These are phyloP conservation scores for Sebastes matsubarae DNA, from an alignment of 2,797 vertebrate genomes.

Conservation along the genomic window DNA sequence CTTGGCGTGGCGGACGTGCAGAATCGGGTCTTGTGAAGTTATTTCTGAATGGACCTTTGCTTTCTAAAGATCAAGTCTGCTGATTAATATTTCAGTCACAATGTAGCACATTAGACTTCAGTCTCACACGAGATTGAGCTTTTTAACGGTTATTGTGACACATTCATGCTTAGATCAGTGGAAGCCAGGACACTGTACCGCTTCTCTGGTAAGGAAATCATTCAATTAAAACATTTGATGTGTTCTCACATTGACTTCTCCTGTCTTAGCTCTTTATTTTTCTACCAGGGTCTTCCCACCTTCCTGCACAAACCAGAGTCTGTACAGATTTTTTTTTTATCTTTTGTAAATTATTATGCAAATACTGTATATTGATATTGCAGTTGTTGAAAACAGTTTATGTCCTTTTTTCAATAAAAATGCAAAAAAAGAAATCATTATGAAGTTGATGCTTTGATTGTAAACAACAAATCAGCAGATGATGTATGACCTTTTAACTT, in stretches of 20 bases:
- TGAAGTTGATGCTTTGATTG: slow-evolving; percentile 37
- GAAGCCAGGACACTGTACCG: slow-evolving; percentile 28
- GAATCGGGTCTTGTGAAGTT: slow-evolving; percentile 49
- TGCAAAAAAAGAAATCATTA: slow-evolving; percentile 25
- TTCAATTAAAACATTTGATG: slow-evolving; percentile 23
- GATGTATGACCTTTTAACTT: neutral
- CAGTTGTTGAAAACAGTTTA: slow-evolving; percentile 81
- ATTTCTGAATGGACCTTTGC: slow-evolving; percentile 51
- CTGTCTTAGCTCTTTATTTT: slow-evolving; percentile 83
- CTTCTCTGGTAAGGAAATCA: slow-evolving; percentile 36
- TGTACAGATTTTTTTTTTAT: slow-evolving; percentile 88
- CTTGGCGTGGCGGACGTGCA: slow-evolving; percentile 18
- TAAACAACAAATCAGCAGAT: neutral
- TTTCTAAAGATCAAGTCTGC: slow-evolving; percentile 36
- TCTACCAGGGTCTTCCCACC: slow-evolving; percentile 91
- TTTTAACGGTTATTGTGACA: slow-evolving; percentile 27
- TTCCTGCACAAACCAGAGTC: slow-evolving; percentile 91
- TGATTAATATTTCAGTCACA: slow-evolving; percentile 11
- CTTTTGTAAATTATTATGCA: slow-evolving; percentile 85
- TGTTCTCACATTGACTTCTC: slow-evolving; percentile 69
- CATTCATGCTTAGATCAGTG: slow-evolving; percentile 32
- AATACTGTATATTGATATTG: slow-evolving; percentile 70
- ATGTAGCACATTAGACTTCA: slow-evolving; percentile 32
- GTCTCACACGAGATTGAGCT: slow-evolving; percentile 53
- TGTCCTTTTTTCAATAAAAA: slow-evolving; percentile 93